phyloP scores from a whole-genome alignment of 2,113 vertebrate genomes.

The Protobothrops flavoviridis region DNA sequence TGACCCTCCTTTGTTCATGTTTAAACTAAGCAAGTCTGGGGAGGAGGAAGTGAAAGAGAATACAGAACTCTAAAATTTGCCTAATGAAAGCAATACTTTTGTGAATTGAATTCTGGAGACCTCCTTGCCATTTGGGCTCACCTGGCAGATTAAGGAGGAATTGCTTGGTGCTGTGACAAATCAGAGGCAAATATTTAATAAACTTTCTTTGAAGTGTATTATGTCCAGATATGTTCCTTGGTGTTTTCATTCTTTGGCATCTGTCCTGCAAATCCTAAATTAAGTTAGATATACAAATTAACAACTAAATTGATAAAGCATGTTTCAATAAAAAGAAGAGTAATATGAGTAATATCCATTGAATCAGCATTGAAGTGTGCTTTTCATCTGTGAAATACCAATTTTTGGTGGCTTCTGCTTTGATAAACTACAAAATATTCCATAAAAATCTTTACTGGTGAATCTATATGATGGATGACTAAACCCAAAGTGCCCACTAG shows the following conservation, averaged over 20 bases:
- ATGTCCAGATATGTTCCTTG: background rate
- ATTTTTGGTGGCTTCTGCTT: background rate
- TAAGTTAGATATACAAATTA: background rate
- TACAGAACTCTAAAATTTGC: background rate
- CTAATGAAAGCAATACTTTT: background rate
- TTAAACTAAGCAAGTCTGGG: background rate
- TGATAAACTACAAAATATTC: background rate
- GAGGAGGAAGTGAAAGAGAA: background rate
- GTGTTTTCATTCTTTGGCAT: background rate
- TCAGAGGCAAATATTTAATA: background rate
- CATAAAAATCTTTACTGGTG: background rate
- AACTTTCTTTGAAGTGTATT: background rate
- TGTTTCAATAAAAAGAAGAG: background rate
- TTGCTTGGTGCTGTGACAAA: background rate
- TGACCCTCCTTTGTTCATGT: background rate
- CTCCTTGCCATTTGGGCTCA: background rate
- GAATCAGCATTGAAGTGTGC: background rate
- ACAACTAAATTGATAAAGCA: background rate
- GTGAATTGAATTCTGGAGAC: background rate
- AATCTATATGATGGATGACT: conserved; percentile 2
- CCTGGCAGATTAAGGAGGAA: background rate
- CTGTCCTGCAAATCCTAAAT: background rate
- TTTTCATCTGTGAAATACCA: background rate
- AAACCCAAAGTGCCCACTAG: background rate
- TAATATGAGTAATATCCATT: background rate